These are phyloP conservation scores for Danio choprae DNA, from an alignment of 2,797 vertebrate species.

Conservation along the genomic window DNA sequence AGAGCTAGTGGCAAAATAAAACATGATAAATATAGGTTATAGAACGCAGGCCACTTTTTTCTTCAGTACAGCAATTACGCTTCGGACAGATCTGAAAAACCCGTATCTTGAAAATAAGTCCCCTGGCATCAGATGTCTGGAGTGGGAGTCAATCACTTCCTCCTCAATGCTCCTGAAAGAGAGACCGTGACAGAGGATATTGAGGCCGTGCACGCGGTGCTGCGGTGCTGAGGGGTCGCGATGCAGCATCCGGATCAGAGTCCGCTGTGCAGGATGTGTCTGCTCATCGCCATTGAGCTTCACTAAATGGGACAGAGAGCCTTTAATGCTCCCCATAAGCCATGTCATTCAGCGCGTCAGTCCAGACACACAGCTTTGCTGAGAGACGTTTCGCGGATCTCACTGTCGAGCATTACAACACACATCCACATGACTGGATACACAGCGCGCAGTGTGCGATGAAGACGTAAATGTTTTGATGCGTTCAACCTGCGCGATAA, in stretches of 20 bases:
- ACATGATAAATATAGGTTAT: constrained; percentile 42
- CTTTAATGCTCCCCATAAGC: constrained; percentile 78
- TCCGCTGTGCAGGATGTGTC: constrained; percentile 71
- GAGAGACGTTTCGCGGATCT: constrained; percentile 58
- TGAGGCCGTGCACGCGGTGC: constrained; percentile 60
- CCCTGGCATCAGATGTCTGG: constrained; percentile 75
- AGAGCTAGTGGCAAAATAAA: constrained; percentile 30
- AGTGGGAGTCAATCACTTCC: constrained; percentile 69
- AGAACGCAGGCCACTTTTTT: constrained; percentile 6
- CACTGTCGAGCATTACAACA: constrained; percentile 40
- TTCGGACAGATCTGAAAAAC: constrained; percentile 21
- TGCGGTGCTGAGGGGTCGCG: constrained; percentile 54
- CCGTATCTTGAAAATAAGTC: constrained; percentile 64
- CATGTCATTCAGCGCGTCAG: constrained; percentile 72
- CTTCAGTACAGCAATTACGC: constrained; percentile 22
- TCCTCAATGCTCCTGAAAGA: constrained; percentile 69
- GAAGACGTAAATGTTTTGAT: constrained; percentile 26
- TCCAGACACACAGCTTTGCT: constrained; percentile 69
- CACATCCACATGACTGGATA: constrained; percentile 63
- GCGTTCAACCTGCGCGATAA: background rate
- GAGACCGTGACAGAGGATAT: constrained; percentile 42
- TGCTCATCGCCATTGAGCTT: constrained; percentile 75
- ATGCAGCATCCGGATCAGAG: constrained; percentile 76
- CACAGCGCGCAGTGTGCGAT: constrained; percentile 13
- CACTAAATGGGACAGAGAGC: constrained; percentile 72